These are phyloP conservation scores for Smittia aterrima DNA, from an alignment of 2,888 invertebrate species.

Conservation along the genomic window DNA sequence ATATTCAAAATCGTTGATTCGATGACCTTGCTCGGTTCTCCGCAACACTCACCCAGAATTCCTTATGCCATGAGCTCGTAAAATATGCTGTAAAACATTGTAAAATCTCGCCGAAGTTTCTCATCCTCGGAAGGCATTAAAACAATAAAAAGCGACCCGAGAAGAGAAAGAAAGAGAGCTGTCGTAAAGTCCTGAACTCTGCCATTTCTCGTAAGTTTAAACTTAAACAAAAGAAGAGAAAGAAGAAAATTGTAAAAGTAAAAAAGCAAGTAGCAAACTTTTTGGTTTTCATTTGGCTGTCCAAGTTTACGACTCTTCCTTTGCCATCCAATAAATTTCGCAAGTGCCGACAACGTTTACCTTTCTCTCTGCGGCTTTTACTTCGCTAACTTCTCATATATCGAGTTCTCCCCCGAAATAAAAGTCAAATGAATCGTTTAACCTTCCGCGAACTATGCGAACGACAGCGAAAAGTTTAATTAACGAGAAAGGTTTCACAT, in stretches of 20 bases:
- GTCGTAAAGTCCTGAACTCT: not conserved
- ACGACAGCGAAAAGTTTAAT: constrained; percentile 22
- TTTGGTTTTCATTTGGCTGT: constrained; percentile 21
- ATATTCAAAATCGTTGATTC: constrained; percentile 24
- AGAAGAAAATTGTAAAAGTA: not conserved
- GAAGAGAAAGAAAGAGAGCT: not conserved
- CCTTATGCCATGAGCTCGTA: not conserved
- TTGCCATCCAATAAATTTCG: not conserved
- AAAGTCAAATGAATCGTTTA: constrained; percentile 4
- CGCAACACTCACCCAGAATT: constrained; percentile 4
- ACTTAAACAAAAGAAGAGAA: not conserved
- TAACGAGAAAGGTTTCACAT: constrained; percentile 39
- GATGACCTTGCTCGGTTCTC: constrained; percentile 15
- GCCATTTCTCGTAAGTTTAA: not conserved
- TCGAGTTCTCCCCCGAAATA: constrained; percentile 4
- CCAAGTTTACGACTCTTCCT: constrained; percentile 4
- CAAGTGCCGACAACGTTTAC: not conserved
- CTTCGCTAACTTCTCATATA: not conserved
- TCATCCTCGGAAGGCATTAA: not conserved
- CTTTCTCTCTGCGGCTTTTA: constrained; percentile 5
- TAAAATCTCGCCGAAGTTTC: not conserved
- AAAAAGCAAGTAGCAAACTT: constrained; percentile 25
- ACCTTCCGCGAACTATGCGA: not conserved
- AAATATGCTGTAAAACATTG: not conserved
- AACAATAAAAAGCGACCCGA: constrained; percentile 19